Evolutionary conservation across 2,113 vertebrate genomes (phyloP), one percentile per base, ranked within the genome.

Genomic region (Chunga burmeisteri): DNA sequence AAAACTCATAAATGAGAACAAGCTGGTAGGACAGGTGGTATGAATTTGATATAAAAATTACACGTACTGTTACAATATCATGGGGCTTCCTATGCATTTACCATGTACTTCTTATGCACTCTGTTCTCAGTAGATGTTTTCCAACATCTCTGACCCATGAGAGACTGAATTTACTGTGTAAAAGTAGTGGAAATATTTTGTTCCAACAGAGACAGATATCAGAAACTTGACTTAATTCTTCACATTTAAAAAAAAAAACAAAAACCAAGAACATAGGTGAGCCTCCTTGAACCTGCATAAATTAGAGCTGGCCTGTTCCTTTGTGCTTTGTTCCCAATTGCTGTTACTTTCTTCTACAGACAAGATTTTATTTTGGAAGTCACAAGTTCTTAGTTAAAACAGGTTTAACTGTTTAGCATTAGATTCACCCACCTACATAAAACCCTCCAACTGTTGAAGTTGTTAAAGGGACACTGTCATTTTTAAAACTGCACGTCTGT

Each of bases 361-460:
- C 30, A 90, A 29, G 73, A 65, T 68, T 89, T 93, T 94, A 91
- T 96, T 94, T 95, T 85, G 70, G 73, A 94, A 94, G 62, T 82
- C 93, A 94, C 73, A 95, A 86, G 66, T 82, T 80, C 72, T 87
- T 84, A 58, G 40, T 79, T 86, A 92, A 82, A 95, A 87, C 53
- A 88, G 70, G 32, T 95, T 96, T 97, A 97, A 96, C 94, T 95
- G n/a, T 96, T 97, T 94, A 94, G 46, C 93, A 87, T 96, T 86
- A 91, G 44, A 68, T 65, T 72, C 89, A 70, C n/a, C 88, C 95
- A 93, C 94, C 93, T 94, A 96, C 89, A 82, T 72, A 95, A 94
- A 97, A 62, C 16, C 38, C 80, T 88, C 81, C 89, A 94, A 95
- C 78, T 94, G 91, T 3, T 65, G 66, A 91, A 92, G 74, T 10